phyloP scores from a whole-genome alignment of 1,140 invertebrate genomes.

The Nasonia longicornis region DNA sequence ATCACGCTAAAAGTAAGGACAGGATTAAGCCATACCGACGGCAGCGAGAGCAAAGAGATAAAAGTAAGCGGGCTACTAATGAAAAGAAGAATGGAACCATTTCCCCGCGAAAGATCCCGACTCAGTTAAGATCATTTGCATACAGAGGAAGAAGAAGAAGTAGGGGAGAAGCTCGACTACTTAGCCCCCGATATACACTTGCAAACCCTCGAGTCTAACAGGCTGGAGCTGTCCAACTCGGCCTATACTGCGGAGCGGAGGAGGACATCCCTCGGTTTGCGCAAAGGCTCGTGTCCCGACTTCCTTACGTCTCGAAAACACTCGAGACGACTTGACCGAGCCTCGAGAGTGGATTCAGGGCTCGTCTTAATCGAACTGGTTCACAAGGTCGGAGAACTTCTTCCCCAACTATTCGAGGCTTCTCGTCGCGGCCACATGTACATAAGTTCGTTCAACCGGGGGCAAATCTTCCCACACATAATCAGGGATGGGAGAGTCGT shows the following conservation, averaged over 20 bases:
- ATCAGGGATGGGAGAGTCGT: not conserved
- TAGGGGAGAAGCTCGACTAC: not conserved
- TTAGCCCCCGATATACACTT: not conserved
- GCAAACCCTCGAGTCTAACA: too few species aligned
- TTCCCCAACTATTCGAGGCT: not conserved
- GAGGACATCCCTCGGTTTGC: too few species aligned
- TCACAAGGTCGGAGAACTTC: too few species aligned
- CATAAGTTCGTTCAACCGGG: not conserved
- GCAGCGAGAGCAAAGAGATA: not conserved
- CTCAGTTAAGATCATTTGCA: constrained; percentile 14
- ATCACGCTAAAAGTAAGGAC: not conserved
- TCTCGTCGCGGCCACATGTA: not conserved
- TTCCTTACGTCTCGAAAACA: not conserved
- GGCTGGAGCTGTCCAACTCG: too few species aligned
- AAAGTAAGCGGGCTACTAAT: constrained; percentile 9
- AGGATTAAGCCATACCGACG: not conserved
- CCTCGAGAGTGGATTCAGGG: not conserved
- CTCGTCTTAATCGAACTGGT: too few species aligned
- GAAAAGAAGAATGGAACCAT: constrained; percentile 1
- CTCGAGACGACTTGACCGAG: not conserved
- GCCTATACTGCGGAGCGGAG: not conserved
- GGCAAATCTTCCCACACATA: too few species aligned
- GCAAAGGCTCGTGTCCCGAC: too few species aligned
- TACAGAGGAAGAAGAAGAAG: not conserved
- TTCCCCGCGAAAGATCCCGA: not conserved